Evolutionary conservation across 2,888 invertebrate species (phyloP), one percentile per base, ranked within the genome.

Genomic region (Drosophila barbarae): DNA sequence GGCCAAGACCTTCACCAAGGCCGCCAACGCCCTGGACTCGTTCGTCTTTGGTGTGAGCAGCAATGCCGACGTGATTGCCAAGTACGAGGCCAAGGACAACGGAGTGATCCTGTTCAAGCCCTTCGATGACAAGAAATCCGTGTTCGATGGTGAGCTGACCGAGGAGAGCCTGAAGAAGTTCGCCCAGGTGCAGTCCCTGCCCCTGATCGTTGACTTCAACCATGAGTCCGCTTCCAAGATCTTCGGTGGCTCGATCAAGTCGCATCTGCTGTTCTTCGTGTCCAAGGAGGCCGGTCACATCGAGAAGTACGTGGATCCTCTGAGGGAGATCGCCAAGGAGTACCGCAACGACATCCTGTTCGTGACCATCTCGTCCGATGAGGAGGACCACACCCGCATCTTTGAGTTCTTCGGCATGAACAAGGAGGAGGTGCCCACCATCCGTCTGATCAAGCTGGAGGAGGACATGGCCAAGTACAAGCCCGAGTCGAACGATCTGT

Each of bases 321-420:
- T 97, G 88, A 94, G 93, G 87, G 93, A 93, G 26, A 93, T 96
- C 64, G 98, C 99, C 83, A 95, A 95, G 90, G 93, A 93, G 79
- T 98, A 95, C 93, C 95, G 95, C 88, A 97, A 96, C 89, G 94
- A 94, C 90, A 93, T 98, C 85, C 92, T 99, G 87, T 97, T 98
- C 86, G 98, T 99, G 32, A 96, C 95, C 84, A 97, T 99, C 89
- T 95, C 99, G 90, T 94, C 96, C 50, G 97, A 96, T 87, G 96
- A 97, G 88, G 95, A 96, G 87, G 99, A 99, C 89, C 98, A 99
- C 90, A 94, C 95, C 85, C 92, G 99, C 87, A 99, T 99, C 89
- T 92, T 99, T 89, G 99, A 99, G 91, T 99, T 98, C 96, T 99
- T 99, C 90, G 99, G 98, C 83, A 94, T 99, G 93, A 96, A 95